Base-by-base conservation (phyloP, 2,797 vertebrate genomes). In the Myiotriccus ornatus region DNA sequence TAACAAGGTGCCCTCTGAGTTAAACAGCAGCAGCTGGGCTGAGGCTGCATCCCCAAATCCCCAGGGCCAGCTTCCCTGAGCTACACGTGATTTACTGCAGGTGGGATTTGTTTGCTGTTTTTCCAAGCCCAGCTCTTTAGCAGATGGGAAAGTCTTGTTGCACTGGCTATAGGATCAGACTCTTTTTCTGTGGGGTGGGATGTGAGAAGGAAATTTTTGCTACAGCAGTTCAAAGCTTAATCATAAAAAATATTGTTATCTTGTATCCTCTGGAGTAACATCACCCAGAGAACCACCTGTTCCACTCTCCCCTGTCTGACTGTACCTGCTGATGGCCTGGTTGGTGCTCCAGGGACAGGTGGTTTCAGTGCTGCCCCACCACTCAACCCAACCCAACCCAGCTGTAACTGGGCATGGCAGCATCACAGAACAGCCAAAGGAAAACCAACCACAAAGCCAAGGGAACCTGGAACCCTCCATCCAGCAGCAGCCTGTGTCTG, bases 321-420 rank as follows among this genome's bases (percentile, higher is more conserved):
- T 6, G 11, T 24, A 12, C 27, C 43, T 9, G 27, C 55, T 35
- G 55, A 35, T 2, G 0, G 43, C 22, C 35, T 22, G 9, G 46
- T 8, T 47, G 6, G 15, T 5, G 17, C 30, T 57, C 37, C 30
- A 5, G 0, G 6, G 34, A 14, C 0, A 30, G 17, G 28, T 1
- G 1, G 21, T 6, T 7, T 7, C 22, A 43, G 30, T 4, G 2
- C 34, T 47, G 62, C 32, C n/a, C 34, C 20, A n/a, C 11, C 37
- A 46, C 34, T 16, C 34, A 10, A n/a, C 34, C 19, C 34, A 10
- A n/a, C 20, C 21, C 68, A 34, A 34, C 62, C 5, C n/a, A 28
- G 49, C 47, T 21, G 17, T 23, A n/a, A 44, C 27, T 0, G 1
- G 52, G 30, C 57, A 59, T 1, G 0, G 76, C 27, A 76, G 44